Base-by-base conservation (phyloP, 2,797 vertebrate genomes). In the Pachyuromys duprasi region DNA sequence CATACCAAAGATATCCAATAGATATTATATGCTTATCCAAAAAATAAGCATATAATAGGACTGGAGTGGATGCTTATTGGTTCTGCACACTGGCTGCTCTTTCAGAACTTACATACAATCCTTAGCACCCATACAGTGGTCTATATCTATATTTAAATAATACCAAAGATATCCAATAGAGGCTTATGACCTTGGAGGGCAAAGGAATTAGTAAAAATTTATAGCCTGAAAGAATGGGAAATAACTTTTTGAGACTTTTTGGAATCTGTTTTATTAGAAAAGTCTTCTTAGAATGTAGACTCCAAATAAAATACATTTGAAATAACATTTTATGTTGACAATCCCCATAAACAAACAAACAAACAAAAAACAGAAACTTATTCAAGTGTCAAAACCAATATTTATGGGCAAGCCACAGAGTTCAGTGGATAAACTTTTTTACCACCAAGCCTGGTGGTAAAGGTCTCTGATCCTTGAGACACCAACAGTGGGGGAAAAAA, bases 391-490 rank as follows among this genome's bases (percentile, higher is more conserved):
- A 84, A 53, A 86, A 53, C 5, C 12, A 24, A 11, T 83, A 65
- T 3, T 12, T 5, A 33, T 20, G 1, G 42, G 31, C 20, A 6
- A n/a, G 45, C 2, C 4, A 9, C 18, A 15, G 20, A 4, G 5
- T 18, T 53, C 63, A 1, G 42, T 49, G 4, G 7, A 86, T 24
- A 67, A 86, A 2, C 5, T 2, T n/a, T 49, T 42, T 49, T 67
- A 22, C 3, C 20, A 33, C 31, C 42, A n/a, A n/a, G 14, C 3
- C 60, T 31, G 36, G 9, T 63, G 12, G 5, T 24, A 42, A 7
- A 42, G 57, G 17, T 62, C n/a, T 49, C 49, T 82, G 24, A 2
- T 45, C 31, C 4, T 3, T n/a, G 31, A n/a, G 11, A 69, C 3
- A n/a, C 1, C 67, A 5, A 53, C 7, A n/a, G 49, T 49, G 49